phyloP scores from a whole-genome alignment of 2,888 invertebrate species.

The Therioaphis trifolii region DNA sequence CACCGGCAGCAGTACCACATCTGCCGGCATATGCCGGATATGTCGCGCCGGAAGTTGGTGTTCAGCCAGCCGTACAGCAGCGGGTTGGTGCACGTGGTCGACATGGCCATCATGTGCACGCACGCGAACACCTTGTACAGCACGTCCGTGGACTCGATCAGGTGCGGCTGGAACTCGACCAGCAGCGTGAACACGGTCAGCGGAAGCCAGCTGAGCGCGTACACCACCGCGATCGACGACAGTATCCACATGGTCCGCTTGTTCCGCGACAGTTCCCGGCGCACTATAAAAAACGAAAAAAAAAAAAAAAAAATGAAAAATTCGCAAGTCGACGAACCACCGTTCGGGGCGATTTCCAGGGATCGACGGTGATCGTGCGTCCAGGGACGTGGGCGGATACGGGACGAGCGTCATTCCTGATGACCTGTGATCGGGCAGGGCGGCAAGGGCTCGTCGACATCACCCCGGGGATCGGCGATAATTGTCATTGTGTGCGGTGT shows the following conservation, averaged over 20 bases:
- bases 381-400: no score
- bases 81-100: conserved; percentile 73
- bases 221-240: conserved; percentile 71
- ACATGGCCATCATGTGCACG: conserved; percentile 73
- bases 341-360: no score
- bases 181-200: conserved; percentile 72
- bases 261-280: conserved; percentile 67
- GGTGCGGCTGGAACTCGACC: conserved; percentile 68
- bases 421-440: no score
- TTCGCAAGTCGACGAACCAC: neutral
- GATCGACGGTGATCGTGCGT: no score
- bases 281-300: conserved; percentile 65
- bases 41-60: conserved; percentile 72
- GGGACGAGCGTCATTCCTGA: no score
- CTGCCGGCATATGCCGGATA: conserved; percentile 65
- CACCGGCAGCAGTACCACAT: conserved; percentile 60
- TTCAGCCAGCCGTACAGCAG: conserved; percentile 75
- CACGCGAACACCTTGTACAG: conserved; percentile 70
- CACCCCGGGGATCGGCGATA: no score
- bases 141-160: conserved; percentile 65
- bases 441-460: no score
- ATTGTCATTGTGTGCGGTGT: no score
- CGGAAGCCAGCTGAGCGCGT: conserved; percentile 73
- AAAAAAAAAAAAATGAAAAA: neutral
- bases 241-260: conserved; percentile 70